Evolutionary conservation across 92 coral and sea anemone species (phyloP), one percentile per base, ranked within the genome.

Genomic region (Actinernus sp.): DNA sequence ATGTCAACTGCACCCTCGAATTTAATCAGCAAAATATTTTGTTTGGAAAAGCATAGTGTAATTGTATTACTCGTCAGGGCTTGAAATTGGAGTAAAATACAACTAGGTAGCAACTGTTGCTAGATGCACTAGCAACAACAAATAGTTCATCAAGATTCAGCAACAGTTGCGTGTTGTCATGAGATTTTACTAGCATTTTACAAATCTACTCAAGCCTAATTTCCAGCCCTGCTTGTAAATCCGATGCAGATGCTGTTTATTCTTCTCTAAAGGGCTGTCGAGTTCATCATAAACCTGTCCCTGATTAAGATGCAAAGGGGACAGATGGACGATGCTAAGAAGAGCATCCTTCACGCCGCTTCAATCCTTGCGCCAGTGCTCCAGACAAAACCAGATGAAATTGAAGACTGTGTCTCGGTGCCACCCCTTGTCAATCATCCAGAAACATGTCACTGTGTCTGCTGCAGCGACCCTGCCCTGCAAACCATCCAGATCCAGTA

Each of bases 391-490:
- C 49, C 68, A 18, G 76, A 67, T 3, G 66, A 52, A 28, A 31
- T 37, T 46, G 48, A 63, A 46, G 49, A 63, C 1, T 51, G 67
- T 23, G 34, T 78, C 19, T 63, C 76, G 51, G 82, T 61, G 9
- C 75, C 82, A 33, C 58, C 75, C 29, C 48, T 86, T 37, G 28
- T 81, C 55, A 67, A 62, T 5, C 97, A 90, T 43, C 74, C 81
- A 7, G 63, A 75, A 13, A 33, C 61, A 3, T 90, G 97, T 26
- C 54, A 64, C 31, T 84, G 91, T 24, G 65, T 72, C 33, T 49
- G 79, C 58, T 89, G 96, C 55, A 48, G 63, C 71, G 97, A 90
- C 38, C 74, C 83, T 31, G 77, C 71, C 53, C 49, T 90, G 39
- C 97, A 86, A 25, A 16, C 34, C 5, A 54, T 90, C 60, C 63